Evolutionary conservation across 2,888 invertebrate species (phyloP).

Genomic region (Notocelia uddmanniana): DNA sequence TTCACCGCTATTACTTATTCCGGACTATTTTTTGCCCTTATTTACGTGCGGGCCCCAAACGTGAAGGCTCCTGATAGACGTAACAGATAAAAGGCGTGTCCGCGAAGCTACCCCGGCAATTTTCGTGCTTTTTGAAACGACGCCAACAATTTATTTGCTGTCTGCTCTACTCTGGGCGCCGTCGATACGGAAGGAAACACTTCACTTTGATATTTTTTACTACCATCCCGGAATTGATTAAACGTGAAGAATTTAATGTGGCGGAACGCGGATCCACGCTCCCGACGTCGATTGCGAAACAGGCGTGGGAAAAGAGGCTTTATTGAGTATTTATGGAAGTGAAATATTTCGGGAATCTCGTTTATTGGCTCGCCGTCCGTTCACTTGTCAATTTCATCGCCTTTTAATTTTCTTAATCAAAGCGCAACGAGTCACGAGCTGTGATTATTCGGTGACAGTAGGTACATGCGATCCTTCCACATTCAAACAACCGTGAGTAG

Average conservation of each 20-base stretch:
- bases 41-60: constrained; percentile 68
- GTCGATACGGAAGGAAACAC: constrained; percentile 73
- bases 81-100: constrained; percentile 84
- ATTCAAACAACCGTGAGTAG: not conserved
- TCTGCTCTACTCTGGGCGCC: constrained; percentile 68
- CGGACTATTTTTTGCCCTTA: constrained; percentile 66
- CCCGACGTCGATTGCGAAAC: constrained; percentile 66
- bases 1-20: constrained; percentile 67
- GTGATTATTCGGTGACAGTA: constrained; percentile 38
- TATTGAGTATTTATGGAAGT: constrained; percentile 70
- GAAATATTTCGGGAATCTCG: constrained; percentile 70
- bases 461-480: constrained; percentile 18
- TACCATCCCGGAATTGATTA: constrained; percentile 74
- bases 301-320: constrained; percentile 68
- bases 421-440: constrained; percentile 49
- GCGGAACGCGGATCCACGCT: constrained; percentile 67
- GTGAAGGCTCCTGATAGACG: constrained; percentile 73
- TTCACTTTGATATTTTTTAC: constrained; percentile 73
- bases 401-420: constrained; percentile 62
- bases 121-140: constrained; percentile 80
- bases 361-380: constrained; percentile 67
- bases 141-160: constrained; percentile 81
- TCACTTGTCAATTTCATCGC: constrained; percentile 65
- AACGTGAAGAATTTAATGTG: constrained; percentile 80
- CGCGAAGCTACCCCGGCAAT: constrained; percentile 71